Conservation (phyloP, 2,888 invertebrate species). For the Macrophya annulata region DNA sequence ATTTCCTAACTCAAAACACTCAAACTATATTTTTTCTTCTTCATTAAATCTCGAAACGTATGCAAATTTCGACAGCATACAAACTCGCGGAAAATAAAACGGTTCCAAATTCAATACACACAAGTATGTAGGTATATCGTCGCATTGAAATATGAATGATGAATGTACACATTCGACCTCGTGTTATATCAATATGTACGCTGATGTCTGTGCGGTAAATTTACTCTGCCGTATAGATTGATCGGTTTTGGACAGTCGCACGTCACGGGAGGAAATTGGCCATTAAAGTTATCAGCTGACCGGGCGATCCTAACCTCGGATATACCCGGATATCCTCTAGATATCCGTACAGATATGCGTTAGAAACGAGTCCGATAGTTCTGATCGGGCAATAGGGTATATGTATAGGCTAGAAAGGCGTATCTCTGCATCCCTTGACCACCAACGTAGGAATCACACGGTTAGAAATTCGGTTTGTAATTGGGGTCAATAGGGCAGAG, state of each 20-base stretch:
- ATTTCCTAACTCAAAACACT: background rate
- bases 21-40: background rate
- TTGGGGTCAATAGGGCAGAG: constrained; percentile 42
- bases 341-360: constrained; percentile 21
- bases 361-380: constrained; percentile 5
- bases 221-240: constrained; percentile 17
- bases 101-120: background rate
- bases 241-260: constrained; percentile 48
- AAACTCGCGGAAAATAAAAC: background rate
- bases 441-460: background rate
- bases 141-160: constrained; percentile 17
- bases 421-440: constrained; percentile 24
- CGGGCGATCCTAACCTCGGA: constrained; percentile 33
- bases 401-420: background rate
- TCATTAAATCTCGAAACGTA: too few species aligned
- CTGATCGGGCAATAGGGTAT: background rate
- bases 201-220: constrained; percentile 21
- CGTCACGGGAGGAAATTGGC: constrained; percentile 41
- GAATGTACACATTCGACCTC: background rate
- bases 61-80: background rate
- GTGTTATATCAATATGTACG: constrained; percentile 7
- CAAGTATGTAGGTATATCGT: background rate
- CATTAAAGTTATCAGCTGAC: constrained; percentile 50
- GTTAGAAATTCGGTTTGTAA: constrained; percentile 45
- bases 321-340: constrained; percentile 20